A percentile compares a stretch with the other conserved stretches of the same genome.
phyloP scores from a whole-genome alignment of 2,888 invertebrate genomes.

The Arctia plantaginis region DNA sequence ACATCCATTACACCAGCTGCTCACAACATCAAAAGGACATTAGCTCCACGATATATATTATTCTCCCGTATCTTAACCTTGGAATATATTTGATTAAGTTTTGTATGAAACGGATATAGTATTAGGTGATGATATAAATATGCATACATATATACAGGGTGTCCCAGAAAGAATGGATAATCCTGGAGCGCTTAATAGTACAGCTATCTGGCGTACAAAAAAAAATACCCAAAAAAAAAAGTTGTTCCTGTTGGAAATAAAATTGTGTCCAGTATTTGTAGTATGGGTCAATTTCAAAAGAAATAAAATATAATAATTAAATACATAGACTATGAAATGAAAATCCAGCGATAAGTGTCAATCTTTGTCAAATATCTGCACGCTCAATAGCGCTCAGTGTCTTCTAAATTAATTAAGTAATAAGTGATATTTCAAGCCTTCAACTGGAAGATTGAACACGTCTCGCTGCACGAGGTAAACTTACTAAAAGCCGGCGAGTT shows the following conservation, averaged over 20 bases:
- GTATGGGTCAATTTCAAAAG: too few relatives aligned
- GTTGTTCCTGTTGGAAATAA: too few relatives aligned
- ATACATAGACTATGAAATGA: too few relatives aligned
- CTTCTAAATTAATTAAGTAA: not conserved
- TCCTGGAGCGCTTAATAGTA: too few relatives aligned
- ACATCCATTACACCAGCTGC: constrained; percentile 41
- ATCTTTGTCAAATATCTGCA: not conserved
- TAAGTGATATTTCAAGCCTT: not conserved
- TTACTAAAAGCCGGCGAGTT: not conserved
- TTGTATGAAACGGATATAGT: not conserved
- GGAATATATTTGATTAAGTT: not conserved
- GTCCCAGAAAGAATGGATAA: too few relatives aligned
- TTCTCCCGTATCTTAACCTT: constrained; percentile 8
- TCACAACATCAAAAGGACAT: constrained; percentile 56
- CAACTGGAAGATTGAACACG: not conserved
- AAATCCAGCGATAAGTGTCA: not conserved
- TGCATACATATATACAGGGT: too few relatives aligned
- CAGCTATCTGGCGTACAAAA: too few relatives aligned
- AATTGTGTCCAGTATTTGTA: too few relatives aligned
- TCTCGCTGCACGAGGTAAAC: not conserved
- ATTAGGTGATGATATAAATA: not conserved
- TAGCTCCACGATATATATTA: constrained; percentile 10
- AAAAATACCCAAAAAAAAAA: too few relatives aligned
- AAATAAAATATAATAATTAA: too few relatives aligned
- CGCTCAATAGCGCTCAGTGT: not conserved